Conservation (phyloP, 2,888 invertebrate genomes). For the Cantharis nigra region DNA sequence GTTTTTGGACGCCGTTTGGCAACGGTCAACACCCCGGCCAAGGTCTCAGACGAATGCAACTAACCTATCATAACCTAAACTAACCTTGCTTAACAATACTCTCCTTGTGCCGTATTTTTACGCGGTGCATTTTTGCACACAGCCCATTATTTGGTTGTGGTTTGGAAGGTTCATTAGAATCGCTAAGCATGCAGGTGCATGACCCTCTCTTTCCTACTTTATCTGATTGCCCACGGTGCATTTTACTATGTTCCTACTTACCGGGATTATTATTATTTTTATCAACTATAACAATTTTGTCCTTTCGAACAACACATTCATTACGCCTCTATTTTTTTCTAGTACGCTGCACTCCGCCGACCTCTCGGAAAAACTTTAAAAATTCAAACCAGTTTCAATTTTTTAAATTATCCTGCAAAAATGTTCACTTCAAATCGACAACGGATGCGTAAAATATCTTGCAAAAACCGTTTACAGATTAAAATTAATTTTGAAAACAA, state of each 20-base stretch:
- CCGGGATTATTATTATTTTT: constrained; percentile 8
- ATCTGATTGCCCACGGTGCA: constrained; percentile 6
- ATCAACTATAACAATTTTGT: not conserved
- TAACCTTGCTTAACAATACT: constrained; percentile 43
- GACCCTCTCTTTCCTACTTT: constrained; percentile 9
- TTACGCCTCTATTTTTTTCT: not conserved
- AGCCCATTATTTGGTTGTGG: constrained; percentile 19
- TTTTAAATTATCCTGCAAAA: not conserved
- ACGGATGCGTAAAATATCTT: constrained; percentile 25
- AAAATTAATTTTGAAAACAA: constrained; percentile 47
- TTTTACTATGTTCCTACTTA: constrained; percentile 1
- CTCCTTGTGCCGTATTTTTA: constrained; percentile 36
- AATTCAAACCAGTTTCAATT: not conserved
- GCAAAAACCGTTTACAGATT: constrained; percentile 44
- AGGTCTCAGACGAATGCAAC: constrained; percentile 52
- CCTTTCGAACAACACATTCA: not conserved
- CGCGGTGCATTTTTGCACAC: constrained; percentile 27
- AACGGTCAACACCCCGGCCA: constrained; percentile 58
- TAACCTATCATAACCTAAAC: constrained; percentile 56
- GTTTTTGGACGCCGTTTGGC: constrained; percentile 56
- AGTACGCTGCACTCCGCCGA: not conserved
- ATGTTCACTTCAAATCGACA: constrained; percentile 13
- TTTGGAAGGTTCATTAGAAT: constrained; percentile 22
- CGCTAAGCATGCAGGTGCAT: constrained; percentile 23
- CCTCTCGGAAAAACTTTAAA: constrained; percentile 1